Percentiles rank a stretch among this genome's conserved stretches.
phyloP scores from a whole-genome alignment of 2,797 vertebrate species.

The Choloepus didactylus region DNA sequence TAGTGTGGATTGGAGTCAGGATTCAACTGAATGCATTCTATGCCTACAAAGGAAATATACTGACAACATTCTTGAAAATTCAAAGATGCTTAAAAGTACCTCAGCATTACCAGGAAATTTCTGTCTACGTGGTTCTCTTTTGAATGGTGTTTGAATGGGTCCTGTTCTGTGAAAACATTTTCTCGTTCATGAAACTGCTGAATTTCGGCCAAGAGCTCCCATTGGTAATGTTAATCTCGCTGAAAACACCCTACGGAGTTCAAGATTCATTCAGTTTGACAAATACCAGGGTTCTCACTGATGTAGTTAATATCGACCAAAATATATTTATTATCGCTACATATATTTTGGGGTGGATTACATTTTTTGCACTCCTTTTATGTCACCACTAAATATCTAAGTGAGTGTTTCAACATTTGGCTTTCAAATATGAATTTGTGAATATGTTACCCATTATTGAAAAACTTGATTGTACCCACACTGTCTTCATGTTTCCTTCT shows the following conservation, averaged over 20 bases:
- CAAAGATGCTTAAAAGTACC: conserved; percentile 35
- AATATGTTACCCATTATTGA: conserved; percentile 33
- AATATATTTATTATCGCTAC: conserved; percentile 45
- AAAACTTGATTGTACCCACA: neutral
- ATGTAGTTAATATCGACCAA: conserved; percentile 28
- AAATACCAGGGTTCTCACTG: conserved; percentile 16
- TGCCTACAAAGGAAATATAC: neutral
- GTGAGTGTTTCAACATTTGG: conserved; percentile 42
- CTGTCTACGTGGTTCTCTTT: conserved; percentile 14
- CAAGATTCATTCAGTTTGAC: conserved; percentile 53
- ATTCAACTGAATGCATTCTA: neutral
- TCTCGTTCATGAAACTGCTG: conserved; percentile 54
- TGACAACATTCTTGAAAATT: conserved; percentile 18
- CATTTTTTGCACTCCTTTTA: conserved; percentile 44
- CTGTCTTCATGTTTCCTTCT: conserved; percentile 22
- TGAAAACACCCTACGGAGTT: conserved; percentile 15
- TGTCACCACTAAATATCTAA: conserved; percentile 48
- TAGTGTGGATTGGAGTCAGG: neutral
- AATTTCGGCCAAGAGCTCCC: conserved; percentile 59
- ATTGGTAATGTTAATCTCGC: conserved; percentile 57
- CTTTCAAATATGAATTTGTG: conserved; percentile 22
- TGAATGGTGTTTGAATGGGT: neutral
- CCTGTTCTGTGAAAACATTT: conserved; percentile 59
- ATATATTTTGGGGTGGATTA: conserved; percentile 45
- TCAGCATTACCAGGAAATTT: conserved; percentile 15